Evolutionary conservation across 1,140 invertebrate species (phyloP), one percentile per base, ranked within the genome.

Genomic region (Atta texana): DNA sequence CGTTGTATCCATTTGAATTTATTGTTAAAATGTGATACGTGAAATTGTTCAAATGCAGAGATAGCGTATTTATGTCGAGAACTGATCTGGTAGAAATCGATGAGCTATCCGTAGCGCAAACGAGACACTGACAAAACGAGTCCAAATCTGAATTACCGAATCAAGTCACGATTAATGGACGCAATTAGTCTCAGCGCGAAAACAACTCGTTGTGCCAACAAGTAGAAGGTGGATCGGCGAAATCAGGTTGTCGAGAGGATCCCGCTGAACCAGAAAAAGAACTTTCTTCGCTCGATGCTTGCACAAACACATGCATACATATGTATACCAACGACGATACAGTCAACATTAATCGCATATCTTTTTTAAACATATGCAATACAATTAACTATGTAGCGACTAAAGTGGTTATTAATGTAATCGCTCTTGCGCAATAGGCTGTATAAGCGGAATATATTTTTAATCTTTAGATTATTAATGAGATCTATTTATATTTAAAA

Each of bases 131-230:
- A 87, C 77, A 81, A 88, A 87, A 68, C 89, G 89, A 71, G 85
- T 87, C 89, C 75, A 90, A 90, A 89, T 87, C 85, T 59, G 89
- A 85, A 90, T 89, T 87, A 88, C 87, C 89, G 85, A 88, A 91
- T 90, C 89, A 88, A 90, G 89, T 86, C 89, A 88, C 89, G 89
- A 91, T 91, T 91, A 91, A 91, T 90, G 88, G 88, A 88, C 28
- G 77, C 88, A 88, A 91, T 91, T 91, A 91, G 89, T 88, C 80
- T 87, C 77, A 87, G 74, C 81, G 81, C 72, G 64, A 81, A 53
- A 90, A 84, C 88, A 82, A 85, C 80, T 72, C 55, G 88, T 84
- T 71, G 74, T 59, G 55, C 82, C 53, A 72, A 18, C 64, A 59
- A 61, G 71, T 64, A 74, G 82, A 86, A 59, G 82, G 72, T 78